A percentile compares a stretch with the other conserved stretches of the same genome.
Evolutionary conservation across 2,888 invertebrate genomes (phyloP).

Genomic region (Rhagonycha fulva): DNA sequence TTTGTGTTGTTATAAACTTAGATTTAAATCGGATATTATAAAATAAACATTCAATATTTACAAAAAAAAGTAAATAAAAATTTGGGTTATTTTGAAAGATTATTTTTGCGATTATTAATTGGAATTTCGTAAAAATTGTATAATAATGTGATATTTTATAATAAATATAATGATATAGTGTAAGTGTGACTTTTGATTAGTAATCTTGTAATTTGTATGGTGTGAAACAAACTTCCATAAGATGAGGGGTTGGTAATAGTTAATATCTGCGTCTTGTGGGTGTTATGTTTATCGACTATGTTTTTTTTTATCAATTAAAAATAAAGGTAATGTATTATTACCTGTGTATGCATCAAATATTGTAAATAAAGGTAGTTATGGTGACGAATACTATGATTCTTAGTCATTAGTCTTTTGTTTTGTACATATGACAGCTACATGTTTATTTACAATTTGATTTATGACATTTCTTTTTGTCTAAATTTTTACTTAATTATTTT

Average conservation of each 20-base stretch:
- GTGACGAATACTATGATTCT: constrained; percentile 20
- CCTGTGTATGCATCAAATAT: constrained; percentile 19
- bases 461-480: constrained; percentile 20
- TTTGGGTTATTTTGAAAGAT: background rate
- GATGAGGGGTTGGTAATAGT: constrained; percentile 29
- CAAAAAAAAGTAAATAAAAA: too few relatives aligned
- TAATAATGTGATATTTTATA: background rate
- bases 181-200: background rate
- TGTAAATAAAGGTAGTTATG: constrained; percentile 18
- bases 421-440: constrained; percentile 47
- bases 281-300: constrained; percentile 48
- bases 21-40: too few relatives aligned
- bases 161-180: background rate
- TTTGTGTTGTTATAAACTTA: too few relatives aligned
- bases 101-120: too few relatives aligned
- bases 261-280: constrained; percentile 51
- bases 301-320: constrained; percentile 46
- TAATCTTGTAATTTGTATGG: background rate
- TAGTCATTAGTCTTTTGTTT: constrained; percentile 27
- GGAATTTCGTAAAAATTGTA: background rate
- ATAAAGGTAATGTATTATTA: constrained; percentile 43
- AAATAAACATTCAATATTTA: too few relatives aligned
- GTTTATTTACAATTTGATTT: constrained; percentile 51
- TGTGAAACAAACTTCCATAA: background rate
- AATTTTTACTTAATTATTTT: background rate